Evolutionary conservation across 1,140 invertebrate species (phyloP).

Genomic region (Latrodectus geometricus): DNA sequence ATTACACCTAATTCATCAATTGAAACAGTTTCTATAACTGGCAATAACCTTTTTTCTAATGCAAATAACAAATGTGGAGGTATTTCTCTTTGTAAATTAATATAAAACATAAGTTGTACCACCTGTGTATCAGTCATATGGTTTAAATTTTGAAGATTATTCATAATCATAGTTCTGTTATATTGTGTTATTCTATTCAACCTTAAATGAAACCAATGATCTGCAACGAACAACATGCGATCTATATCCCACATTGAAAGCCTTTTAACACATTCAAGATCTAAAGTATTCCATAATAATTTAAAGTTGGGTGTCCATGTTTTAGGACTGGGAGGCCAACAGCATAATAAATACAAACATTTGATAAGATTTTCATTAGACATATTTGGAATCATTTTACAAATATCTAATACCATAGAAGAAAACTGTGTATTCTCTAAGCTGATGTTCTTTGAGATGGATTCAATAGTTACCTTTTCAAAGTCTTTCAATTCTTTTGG

Average conservation of each 20-base stretch:
- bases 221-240: constrained; percentile 28
- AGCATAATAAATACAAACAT: constrained; percentile 44
- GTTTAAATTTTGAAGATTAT: neutral
- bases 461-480: constrained; percentile 8
- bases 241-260: constrained; percentile 6
- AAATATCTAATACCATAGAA: neutral
- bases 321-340: constrained; percentile 25
- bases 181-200: constrained; percentile 40
- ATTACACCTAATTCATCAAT: constrained; percentile 44
- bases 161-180: constrained; percentile 11
- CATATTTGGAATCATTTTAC: neutral
- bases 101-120: constrained; percentile 46
- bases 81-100: constrained; percentile 41
- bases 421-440: constrained; percentile 29
- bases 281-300: constrained; percentile 40
- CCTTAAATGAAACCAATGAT: constrained; percentile 50
- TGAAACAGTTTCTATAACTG: neutral
- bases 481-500: constrained; percentile 1
- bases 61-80: neutral
- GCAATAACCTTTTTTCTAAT: constrained; percentile 7
- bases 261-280: constrained; percentile 33
- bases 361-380: constrained; percentile 2
- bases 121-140: constrained; percentile 2
- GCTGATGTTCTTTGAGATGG: neutral
- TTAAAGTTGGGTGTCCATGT: constrained; percentile 33